Conservation (phyloP, 2,113 vertebrate genomes). For the Chloroceryle aenea region DNA sequence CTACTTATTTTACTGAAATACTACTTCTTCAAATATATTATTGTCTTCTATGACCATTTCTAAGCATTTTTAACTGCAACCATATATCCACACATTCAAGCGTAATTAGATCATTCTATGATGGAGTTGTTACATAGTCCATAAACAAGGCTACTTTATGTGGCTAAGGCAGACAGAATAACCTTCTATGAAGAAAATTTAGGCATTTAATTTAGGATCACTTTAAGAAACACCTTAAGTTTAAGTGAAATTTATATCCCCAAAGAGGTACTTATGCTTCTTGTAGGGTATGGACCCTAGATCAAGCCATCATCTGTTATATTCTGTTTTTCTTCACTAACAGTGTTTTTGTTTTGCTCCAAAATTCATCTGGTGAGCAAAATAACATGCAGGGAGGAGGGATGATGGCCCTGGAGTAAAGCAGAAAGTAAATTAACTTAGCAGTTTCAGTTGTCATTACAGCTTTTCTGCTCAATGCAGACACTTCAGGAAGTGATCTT, state of each 20-base stretch:
- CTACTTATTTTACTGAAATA: background rate
- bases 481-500: background rate
- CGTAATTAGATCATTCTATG: background rate
- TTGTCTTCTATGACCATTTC: background rate
- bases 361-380: background rate
- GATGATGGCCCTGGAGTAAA: background rate
- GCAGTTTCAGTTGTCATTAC: background rate
- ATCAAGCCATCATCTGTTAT: background rate
- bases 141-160: background rate
- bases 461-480: background rate
- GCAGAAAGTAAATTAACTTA: background rate
- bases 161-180: background rate
- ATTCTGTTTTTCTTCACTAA: background rate
- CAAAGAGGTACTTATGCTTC: background rate
- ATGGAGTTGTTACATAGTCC: background rate
- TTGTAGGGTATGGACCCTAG: background rate
- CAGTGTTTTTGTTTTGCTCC: background rate
- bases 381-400: background rate
- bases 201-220: background rate
- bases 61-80: background rate
- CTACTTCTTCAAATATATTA: background rate
- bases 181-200: background rate
- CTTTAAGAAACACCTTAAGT: background rate
- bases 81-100: background rate
- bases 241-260: background rate